Evolutionary conservation across 2,888 invertebrate species (phyloP), one percentile per base, ranked within the genome.

Genomic region (Galerucella calmariensis): DNA sequence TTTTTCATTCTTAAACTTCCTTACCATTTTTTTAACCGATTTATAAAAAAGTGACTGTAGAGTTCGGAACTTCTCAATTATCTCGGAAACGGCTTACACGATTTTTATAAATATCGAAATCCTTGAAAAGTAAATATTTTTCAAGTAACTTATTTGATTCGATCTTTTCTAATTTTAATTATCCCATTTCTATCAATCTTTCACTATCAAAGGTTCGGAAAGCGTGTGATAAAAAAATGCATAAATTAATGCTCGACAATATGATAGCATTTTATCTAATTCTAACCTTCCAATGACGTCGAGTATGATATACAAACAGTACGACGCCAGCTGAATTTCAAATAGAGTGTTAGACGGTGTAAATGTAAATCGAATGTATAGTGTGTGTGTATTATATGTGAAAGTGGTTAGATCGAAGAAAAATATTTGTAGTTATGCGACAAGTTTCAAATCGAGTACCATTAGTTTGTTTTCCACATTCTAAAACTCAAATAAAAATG

Each of bases 251-350:
- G 35, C 35, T 8, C 10, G n/a, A 61, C 2, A 1, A 35, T 61
- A 6, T 35, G 63, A 65, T 65, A 65, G 46, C 44, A 12, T 63
- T 63, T 65, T 65, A 65, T 65, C 63, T 65, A 65, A 65, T 46
- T 20, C 46, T 20, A 65, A 65, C 63, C 41, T 65, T 65, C 63
- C 46, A 20, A 65, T 65, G 63, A 65, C 63, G 63, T 65, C 46
- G 63, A 27, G 11, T 20, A 11, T 24, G 46, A 20, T 46, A 65
- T 46, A 46, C 20, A 46, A 41, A 65, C 46, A 65, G 63, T 11
- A 27, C n/a, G 56, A 65, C 20, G 44, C 63, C 16, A 44, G 44
- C n/a, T 16, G 63, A 65, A 65, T 65, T 65, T 65, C 46, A 46
- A 65, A 27, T 65, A 35, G 12, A 61, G 56, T 56, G 56, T 20